Evolutionary conservation across 2,888 invertebrate species (phyloP).

Genomic region (Sesia bembeciformis): DNA sequence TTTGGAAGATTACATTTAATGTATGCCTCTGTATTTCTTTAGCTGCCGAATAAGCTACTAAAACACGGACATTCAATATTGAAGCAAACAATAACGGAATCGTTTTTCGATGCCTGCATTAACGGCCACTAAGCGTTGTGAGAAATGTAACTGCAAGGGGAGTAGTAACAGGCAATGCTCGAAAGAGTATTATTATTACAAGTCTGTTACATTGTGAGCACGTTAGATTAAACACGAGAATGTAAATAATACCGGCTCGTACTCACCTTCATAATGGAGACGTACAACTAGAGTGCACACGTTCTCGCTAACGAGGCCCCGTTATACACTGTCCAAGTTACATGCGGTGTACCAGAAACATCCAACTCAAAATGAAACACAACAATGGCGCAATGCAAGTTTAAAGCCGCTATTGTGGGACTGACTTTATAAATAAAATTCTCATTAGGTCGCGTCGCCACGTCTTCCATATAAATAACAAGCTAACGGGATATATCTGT

Average conservation of each 20-base stretch:
- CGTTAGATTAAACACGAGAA: too few species aligned
- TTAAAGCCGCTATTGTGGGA: constrained; percentile 57
- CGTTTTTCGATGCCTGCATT: too few species aligned
- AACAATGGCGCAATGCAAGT: constrained; percentile 68
- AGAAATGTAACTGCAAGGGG: too few species aligned
- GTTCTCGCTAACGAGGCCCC: constrained; percentile 43
- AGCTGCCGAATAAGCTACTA: too few species aligned
- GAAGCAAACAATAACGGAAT: too few species aligned
- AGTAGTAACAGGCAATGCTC: too few species aligned
- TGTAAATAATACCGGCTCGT: neutral
- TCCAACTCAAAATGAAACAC: constrained; percentile 58
- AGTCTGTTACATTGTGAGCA: too few species aligned
- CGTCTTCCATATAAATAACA: constrained; percentile 55
- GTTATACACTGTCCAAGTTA: constrained; percentile 57
- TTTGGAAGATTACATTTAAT: too few species aligned
- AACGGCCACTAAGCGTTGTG: too few species aligned
- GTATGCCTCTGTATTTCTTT: too few species aligned
- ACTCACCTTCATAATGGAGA: constrained; percentile 3
- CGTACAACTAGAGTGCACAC: constrained; percentile 21
- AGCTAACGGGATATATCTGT: constrained; percentile 32
- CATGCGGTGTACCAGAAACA: constrained; percentile 57
- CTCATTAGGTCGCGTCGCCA: constrained; percentile 58
- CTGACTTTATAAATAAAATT: constrained; percentile 66
- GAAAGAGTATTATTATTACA: too few species aligned
- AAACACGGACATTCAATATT: too few species aligned